Base-by-base conservation (phyloP, 2,888 invertebrate genomes). In the Antheraea yamamai region DNA sequence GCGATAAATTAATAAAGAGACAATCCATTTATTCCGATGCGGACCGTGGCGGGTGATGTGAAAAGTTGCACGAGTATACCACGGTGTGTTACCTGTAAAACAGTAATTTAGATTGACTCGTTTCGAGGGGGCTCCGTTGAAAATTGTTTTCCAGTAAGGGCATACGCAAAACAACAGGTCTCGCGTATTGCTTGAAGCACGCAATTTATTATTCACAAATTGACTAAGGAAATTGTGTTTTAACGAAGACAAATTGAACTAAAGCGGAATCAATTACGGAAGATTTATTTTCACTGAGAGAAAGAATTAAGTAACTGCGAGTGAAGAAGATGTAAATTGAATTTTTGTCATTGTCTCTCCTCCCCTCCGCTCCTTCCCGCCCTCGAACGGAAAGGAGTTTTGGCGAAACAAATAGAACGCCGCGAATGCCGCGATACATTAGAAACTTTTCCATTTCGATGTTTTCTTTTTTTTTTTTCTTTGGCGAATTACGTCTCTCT, bases 161-260 rank as follows among this genome's bases (percentile, higher is more conserved):
- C 84, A 87, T 85, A 87, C 83, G 82, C 86, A 88, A 87, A 90
- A 88, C 88, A 90, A 88, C 84, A 85, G 84, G 83, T 80, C 86
- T 84, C 84, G 86, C 86, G 88, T 89, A 90, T 86, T 85, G 88
- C 85, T 47, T 88, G 88, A 89, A 91, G 90, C 88, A 87, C 89
- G 88, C 89, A 91, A 93, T 93, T 93, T 93, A 92, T 93, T 92
- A 93, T 92, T 92, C 91, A 91, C 92, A 93, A 92, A 93, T 92
- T 92, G 92, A 92, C 92, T 91, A 88, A 87, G 90, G 91, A 92
- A 92, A 94, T 94, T 92, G 93, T 90, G 92, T 92, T 94, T 93
- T 93, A 93, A 94, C 93, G 92, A 94, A 93, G 93, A 93, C 93
- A 93, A 93, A 94, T 93, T 93, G 92, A 92, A 94, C 91, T 92